Evolutionary conservation across 2,113 vertebrate species (phyloP).

Genomic region (Capreolus pygargus): DNA sequence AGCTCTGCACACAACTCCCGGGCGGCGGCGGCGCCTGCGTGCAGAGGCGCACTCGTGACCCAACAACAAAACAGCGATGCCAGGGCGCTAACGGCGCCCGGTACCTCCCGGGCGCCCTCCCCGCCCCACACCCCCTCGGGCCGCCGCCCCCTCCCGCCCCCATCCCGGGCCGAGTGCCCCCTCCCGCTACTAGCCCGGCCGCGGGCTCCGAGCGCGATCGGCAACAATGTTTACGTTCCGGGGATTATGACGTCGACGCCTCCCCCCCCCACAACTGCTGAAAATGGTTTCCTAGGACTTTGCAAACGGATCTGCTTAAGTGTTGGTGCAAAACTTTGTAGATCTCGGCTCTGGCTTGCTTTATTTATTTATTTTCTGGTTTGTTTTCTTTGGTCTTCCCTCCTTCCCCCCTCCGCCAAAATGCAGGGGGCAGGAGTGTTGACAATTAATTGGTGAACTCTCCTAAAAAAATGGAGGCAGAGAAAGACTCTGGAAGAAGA

Average conservation of each 20-base stretch:
- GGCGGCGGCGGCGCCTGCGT: conserved; percentile 81
- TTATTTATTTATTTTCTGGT: conserved; percentile 75
- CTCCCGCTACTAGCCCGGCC: neutral
- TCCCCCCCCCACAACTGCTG: conserved; percentile 78
- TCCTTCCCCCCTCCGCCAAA: conserved; percentile 76
- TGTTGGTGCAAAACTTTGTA: conserved; percentile 84
- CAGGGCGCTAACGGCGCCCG: conserved; percentile 61
- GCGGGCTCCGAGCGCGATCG: conserved; percentile 73
- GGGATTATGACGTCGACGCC: conserved; percentile 89
- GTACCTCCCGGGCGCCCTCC: conserved; percentile 52
- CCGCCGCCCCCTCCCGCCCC: conserved; percentile 35
- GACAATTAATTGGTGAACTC: conserved; percentile 88
- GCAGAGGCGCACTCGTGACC: conserved; percentile 80
- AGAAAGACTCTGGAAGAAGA: conserved; percentile 93
- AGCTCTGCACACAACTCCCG: conserved; percentile 68
- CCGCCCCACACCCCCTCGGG: conserved; percentile 26
- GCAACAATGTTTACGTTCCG: conserved; percentile 91
- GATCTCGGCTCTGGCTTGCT: conserved; percentile 79
- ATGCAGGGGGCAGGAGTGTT: conserved; percentile 84
- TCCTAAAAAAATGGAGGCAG: conserved; percentile 89
- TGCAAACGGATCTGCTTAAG: conserved; percentile 86
- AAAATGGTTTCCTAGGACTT: conserved; percentile 92
- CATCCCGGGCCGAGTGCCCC: neutral
- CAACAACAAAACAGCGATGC: conserved; percentile 73
- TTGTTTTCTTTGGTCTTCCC: conserved; percentile 73